Percentiles rank a stretch among this genome's conserved stretches.
Evolutionary conservation across 2,888 invertebrate genomes (phyloP).

Genomic region (Polydrusus cervinus): DNA sequence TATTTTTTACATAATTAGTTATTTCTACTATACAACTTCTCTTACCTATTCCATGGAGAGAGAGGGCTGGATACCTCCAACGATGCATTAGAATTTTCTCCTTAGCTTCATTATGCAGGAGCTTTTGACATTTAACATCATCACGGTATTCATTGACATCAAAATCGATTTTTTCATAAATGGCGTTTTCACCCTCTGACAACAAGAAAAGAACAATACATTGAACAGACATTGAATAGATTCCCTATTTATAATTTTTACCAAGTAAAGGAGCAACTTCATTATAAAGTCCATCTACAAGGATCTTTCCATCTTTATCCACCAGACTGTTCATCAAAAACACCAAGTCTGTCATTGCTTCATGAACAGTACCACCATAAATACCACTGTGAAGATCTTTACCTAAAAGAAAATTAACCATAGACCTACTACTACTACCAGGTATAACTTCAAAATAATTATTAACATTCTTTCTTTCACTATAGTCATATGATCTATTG

Average conservation of each 20-base stretch:
- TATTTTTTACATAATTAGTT: no score
- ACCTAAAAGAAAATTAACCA: no score
- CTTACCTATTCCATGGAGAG: constrained; percentile 85
- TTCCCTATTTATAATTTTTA: background rate
- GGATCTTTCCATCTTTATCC: constrained; percentile 90
- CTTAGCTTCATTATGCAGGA: constrained; percentile 87
- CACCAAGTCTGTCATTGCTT: constrained; percentile 94
- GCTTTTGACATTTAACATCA: constrained; percentile 80
- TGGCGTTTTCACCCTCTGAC: constrained; percentile 77
- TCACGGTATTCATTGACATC: constrained; percentile 84
- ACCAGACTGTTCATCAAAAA: constrained; percentile 90
- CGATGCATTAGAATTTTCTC: constrained; percentile 89
- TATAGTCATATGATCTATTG: no score
- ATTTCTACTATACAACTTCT: no score
- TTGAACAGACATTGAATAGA: background rate
- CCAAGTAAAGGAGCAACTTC: constrained; percentile 82
- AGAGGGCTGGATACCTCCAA: constrained; percentile 82
- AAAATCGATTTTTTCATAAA: constrained; percentile 91
- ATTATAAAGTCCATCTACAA: constrained; percentile 87
- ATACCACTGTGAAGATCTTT: constrained; percentile 90
- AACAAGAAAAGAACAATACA: background rate
- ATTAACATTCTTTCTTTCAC: no score
- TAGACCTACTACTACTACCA: no score
- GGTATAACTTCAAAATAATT: no score
- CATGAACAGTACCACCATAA: constrained; percentile 94